Percentiles rank a stretch among this genome's conserved stretches.
phyloP scores from a whole-genome alignment of 2,888 invertebrate genomes.

The Philaethria dido region DNA sequence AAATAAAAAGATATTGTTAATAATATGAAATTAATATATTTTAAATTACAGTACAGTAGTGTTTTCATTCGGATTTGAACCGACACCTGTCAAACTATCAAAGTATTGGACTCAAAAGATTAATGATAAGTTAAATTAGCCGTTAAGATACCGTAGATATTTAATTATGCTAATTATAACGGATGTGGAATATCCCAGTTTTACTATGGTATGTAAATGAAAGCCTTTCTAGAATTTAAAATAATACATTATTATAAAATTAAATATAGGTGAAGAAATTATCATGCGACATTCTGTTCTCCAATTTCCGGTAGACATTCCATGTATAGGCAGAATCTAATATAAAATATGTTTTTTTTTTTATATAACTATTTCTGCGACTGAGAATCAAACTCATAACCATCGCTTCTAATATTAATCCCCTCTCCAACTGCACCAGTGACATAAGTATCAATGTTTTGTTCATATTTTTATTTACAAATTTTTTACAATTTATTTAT shows the following conservation, averaged over 20 bases:
- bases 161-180: conserved; percentile 7
- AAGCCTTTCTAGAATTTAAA: not conserved
- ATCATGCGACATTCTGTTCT: no score
- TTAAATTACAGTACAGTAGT: not conserved
- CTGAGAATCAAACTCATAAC: not conserved
- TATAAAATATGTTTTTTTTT: no score
- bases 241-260: not conserved
- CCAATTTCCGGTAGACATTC: no score
- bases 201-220: not conserved
- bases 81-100: not conserved
- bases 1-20: not conserved
- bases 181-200: not conserved
- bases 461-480: no score
- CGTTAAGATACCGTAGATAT: not conserved
- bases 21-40: not conserved
- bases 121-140: not conserved
- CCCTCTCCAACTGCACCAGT: no score
- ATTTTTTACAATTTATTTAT: no score
- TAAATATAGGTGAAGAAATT: not conserved
- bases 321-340: no score
- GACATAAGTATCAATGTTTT: no score
- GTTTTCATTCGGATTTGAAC: not conserved
- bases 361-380: not conserved
- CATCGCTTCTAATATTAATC: not conserved
- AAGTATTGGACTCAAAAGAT: not conserved